These are phyloP conservation scores for Leuctra nigra DNA, from an alignment of 2,888 invertebrate species.

Conservation along the genomic window DNA sequence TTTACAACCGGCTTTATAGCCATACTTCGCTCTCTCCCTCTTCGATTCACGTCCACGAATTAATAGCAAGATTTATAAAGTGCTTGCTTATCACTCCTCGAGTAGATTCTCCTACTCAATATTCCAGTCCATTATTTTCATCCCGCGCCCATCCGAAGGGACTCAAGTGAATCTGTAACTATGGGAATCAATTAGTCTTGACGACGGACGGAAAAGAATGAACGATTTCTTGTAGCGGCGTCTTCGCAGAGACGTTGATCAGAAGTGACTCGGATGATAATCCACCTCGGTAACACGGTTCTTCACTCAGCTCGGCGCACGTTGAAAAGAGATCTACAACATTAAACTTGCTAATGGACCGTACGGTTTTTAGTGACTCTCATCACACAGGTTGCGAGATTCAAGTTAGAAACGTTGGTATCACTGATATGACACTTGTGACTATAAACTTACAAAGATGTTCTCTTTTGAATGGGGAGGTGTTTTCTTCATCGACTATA, in stretches of 20 bases:
- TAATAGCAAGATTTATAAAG: slow-evolving; percentile 8
- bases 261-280: slow-evolving; percentile 42
- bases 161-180: too few relatives aligned
- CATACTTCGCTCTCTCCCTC: neutral
- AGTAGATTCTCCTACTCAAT: too few relatives aligned
- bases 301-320: slow-evolving; percentile 38
- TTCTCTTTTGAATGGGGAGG: too few relatives aligned
- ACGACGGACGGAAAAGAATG: neutral
- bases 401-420: too few relatives aligned
- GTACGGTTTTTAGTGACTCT: too few relatives aligned
- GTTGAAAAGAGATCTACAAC: neutral
- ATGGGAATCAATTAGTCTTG: slow-evolving; percentile 11
- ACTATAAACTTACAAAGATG: too few relatives aligned
- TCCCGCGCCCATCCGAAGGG: too few relatives aligned
- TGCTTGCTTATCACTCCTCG: neutral
- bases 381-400: too few relatives aligned
- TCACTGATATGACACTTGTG: too few relatives aligned
- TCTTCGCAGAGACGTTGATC: slow-evolving; percentile 33
- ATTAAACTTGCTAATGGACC: neutral
- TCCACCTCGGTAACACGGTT: slow-evolving; percentile 39
- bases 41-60: neutral
- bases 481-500: neutral
- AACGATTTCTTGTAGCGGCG: slow-evolving; percentile 6
- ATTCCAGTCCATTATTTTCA: too few relatives aligned
- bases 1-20: neutral